Evolutionary conservation across 2,888 invertebrate species (phyloP), one percentile per base, ranked within the genome.

Genomic region (Cerastis leucographa): DNA sequence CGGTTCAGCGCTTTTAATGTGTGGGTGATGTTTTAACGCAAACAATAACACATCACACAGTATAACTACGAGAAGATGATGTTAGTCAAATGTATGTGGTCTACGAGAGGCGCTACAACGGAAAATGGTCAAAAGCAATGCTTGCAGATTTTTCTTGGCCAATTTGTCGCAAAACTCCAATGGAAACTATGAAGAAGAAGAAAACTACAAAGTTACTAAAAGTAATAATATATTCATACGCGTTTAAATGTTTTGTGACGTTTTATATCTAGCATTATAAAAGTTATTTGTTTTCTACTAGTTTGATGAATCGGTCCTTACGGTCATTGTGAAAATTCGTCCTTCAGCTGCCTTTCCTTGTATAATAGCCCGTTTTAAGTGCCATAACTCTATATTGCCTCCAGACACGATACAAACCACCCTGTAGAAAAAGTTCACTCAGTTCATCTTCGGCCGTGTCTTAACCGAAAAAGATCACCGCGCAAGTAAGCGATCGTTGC

Each of bases 401-500:
- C 95, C 94, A 64, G 90, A 90, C 6, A 94, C 77, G 22, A 95
- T 61, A 78, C 93, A 94, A 42, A 94, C 94, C 40, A 95, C 94
- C 14, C 94, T 94, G 87, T 42, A 42, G n/a, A 65, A 62, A 80
- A 61, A 1, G 8, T 65, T 44, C 17, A n/a, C 1, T 54, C 0
- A 14, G 25, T 74, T 62, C n/a, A 42, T 62, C 29, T 35, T 35
- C 19, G 35, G 35, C 19, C 19, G 25, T 59, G 29, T 59, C 29
- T 7, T 25, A 14, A 7, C 6, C 14, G 25, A 25, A 56, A 56
- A 17, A 25, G 29, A 59, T 59, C 29, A 29, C 8, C 29, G 59
- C 9, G 29, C 59, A 59, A 29, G 29, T 54, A 12, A n/a, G n/a
- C 54, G 12, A 51, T 51, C 51, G n/a, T n/a, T 11, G 51, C 9